Percentiles rank a stretch among this genome's conserved stretches.
These are phyloP conservation scores for Pseudomyrmex dendroicus DNA, from an alignment of 1,140 invertebrate genomes.

Conservation along the genomic window DNA sequence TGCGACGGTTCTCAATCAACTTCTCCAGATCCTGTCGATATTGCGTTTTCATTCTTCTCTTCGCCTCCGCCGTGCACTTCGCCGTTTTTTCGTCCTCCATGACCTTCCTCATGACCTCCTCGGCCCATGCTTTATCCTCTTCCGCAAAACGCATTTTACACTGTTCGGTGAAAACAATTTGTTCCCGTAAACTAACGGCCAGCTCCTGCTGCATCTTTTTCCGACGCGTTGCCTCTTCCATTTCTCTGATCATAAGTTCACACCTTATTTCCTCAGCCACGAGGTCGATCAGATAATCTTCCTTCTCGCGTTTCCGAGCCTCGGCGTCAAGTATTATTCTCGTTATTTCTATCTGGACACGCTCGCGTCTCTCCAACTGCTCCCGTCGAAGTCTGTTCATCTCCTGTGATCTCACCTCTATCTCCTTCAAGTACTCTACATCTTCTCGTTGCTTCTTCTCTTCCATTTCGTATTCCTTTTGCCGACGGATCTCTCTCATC, in stretches of 20 bases:
- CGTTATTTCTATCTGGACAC: conserved; percentile 56
- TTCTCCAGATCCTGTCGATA: conserved; percentile 74
- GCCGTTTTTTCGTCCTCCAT: conserved; percentile 73
- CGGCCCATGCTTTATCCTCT: conserved; percentile 71
- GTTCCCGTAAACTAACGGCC: conserved; percentile 66
- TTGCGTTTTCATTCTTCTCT: conserved; percentile 66
- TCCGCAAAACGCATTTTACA: conserved; percentile 66
- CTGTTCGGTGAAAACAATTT: conserved; percentile 72
- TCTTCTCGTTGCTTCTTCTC: conserved; percentile 44
- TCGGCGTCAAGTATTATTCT: conserved; percentile 65
- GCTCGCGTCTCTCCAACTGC: conserved; percentile 57
- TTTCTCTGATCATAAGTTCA: conserved; percentile 59
- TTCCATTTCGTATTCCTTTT: conserved; percentile 53
- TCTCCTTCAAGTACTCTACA: conserved; percentile 58
- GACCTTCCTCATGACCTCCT: conserved; percentile 72
- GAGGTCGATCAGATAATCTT: conserved; percentile 72
- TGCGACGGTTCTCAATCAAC: conserved; percentile 72
- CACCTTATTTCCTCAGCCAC: conserved; percentile 70
- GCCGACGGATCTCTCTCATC: conserved; percentile 52
- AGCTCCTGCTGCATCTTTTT: conserved; percentile 64
- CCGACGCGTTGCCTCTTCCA: conserved; percentile 46
- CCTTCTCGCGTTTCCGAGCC: conserved; percentile 54
- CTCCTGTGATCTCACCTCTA: conserved; percentile 53
- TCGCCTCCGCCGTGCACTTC: conserved; percentile 68
- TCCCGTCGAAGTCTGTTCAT: conserved; percentile 29